Evolutionary conservation across 1,140 invertebrate species (phyloP).

Genomic region (Pogonomyrmex californicus): DNA sequence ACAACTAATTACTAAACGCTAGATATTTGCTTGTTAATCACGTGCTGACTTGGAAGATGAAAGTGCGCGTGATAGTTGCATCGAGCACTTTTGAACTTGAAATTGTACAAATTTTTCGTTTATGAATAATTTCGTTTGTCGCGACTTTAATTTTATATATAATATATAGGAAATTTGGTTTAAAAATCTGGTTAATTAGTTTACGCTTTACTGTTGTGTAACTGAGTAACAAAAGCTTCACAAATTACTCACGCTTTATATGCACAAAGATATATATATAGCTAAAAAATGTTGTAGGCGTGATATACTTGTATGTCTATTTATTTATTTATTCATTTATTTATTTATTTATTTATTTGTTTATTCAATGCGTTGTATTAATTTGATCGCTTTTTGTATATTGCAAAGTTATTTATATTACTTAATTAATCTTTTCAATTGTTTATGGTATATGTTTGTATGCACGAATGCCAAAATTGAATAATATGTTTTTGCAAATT

Average conservation of each 20-base stretch:
- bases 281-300: conserved; percentile 10
- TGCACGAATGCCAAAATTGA: conserved; percentile 30
- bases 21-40: neutral
- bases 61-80: neutral
- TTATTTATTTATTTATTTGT: conserved; percentile 41
- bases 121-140: conserved; percentile 1
- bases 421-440: conserved; percentile 45
- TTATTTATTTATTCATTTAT: conserved; percentile 62
- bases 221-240: neutral
- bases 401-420: conserved; percentile 23
- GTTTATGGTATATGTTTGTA: conserved; percentile 45
- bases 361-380: conserved; percentile 28
- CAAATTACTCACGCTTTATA: conserved; percentile 32
- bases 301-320: conserved; percentile 24
- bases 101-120: conserved; percentile 32
- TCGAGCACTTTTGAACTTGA: conserved; percentile 3
- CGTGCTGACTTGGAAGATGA: neutral
- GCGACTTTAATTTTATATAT: neutral
- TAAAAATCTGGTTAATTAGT: conserved; percentile 3
- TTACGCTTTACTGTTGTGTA: conserved; percentile 25
- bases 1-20: neutral
- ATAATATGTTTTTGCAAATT: conserved; percentile 64
- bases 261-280: neutral
- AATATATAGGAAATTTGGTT: neutral
- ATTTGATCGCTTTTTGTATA: neutral